Conservation (phyloP, 2,888 invertebrate genomes). For the Temnothorax unifasciatus region DNA sequence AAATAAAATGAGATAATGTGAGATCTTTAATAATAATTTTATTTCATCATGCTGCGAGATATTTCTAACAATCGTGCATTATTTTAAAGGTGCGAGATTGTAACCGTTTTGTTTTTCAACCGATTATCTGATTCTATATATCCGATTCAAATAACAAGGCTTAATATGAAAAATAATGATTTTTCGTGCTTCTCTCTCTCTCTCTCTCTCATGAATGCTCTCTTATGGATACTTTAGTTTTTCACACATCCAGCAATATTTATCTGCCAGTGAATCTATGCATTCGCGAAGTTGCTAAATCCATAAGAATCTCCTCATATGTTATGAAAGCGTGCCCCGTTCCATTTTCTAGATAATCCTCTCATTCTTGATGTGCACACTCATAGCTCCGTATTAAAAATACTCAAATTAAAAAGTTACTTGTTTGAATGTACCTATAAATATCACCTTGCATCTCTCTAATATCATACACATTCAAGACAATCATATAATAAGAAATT, state of each 20-base stretch:
- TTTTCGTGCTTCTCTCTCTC: no score
- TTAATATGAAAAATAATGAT: neutral
- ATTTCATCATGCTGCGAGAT: neutral
- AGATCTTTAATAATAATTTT: neutral
- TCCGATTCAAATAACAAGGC: neutral
- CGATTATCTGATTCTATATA: neutral
- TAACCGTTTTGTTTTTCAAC: neutral
- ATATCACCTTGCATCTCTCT: neutral
- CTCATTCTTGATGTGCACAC: neutral
- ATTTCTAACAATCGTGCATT: neutral
- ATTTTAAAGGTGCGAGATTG: neutral
- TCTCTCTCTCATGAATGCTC: neutral
- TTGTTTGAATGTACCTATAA: neutral
- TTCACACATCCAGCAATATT: slow-evolving; percentile 1
- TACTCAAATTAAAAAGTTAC: slow-evolving; percentile 35
- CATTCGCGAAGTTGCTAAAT: slow-evolving; percentile 29
- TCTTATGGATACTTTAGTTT: slow-evolving; percentile 6
- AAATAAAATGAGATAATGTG: neutral
- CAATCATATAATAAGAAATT: neutral
- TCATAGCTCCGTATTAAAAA: slow-evolving; percentile 24
- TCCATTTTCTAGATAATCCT: slow-evolving; percentile 30
- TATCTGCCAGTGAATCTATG: neutral
- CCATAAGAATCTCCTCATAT: neutral
- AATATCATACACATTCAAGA: neutral
- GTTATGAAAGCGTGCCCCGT: neutral